Percentiles rank a stretch among this genome's conserved stretches.
Evolutionary conservation across 2,797 vertebrate genomes (phyloP).

Genomic region (Rhinichthys osculus): DNA sequence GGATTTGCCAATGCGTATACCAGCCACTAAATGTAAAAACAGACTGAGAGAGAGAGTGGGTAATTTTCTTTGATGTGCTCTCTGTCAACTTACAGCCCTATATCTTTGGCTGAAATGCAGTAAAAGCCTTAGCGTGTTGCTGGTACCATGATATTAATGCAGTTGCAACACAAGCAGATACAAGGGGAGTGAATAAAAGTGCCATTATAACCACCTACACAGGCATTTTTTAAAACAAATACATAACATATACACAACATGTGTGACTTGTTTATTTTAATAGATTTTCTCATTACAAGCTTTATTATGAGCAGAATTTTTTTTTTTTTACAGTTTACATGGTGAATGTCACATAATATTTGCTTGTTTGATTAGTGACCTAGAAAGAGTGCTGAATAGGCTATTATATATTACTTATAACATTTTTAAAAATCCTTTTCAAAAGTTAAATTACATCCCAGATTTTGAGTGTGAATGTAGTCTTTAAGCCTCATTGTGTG

Average conservation of each 20-base stretch:
- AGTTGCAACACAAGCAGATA: slow-evolving; percentile 2
- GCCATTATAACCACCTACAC: slow-evolving; percentile 63
- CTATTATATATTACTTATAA: neutral
- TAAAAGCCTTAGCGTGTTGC: slow-evolving; percentile 15
- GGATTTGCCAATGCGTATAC: slow-evolving; percentile 34
- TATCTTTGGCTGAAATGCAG: slow-evolving; percentile 13
- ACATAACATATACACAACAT: neutral
- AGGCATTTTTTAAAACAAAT: slow-evolving; percentile 69
- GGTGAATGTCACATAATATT: neutral
- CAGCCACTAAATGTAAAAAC: slow-evolving; percentile 43
- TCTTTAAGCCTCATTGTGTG: neutral
- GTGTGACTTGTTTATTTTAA: neutral
- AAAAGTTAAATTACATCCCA: neutral
- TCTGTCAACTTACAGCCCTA: neutral
- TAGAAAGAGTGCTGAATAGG: neutral
- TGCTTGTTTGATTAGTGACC: neutral
- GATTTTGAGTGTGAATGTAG: neutral
- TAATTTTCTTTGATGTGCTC: slow-evolving; percentile 27
- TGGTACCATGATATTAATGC: slow-evolving; percentile 15
- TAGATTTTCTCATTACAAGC: neutral
- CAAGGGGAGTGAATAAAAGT: slow-evolving; percentile 50
- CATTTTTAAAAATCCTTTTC: neutral
- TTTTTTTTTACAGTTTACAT: neutral
- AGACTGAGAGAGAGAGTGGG: slow-evolving; percentile 10
- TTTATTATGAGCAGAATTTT: neutral